Conservation (phyloP, 2,113 vertebrate genomes). For the Chloroceryle aenea region DNA sequence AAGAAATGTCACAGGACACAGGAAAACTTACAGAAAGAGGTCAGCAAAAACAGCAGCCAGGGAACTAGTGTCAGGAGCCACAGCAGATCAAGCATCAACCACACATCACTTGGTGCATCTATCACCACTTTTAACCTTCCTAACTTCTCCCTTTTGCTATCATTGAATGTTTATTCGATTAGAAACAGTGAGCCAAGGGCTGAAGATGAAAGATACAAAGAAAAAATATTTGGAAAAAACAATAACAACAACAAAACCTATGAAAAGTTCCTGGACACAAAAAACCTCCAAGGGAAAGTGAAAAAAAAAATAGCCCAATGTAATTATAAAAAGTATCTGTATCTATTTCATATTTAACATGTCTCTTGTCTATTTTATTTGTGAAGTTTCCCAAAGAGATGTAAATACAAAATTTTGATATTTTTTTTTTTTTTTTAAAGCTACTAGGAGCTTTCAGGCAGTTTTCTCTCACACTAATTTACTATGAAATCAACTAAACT, state of each 20-base stretch:
- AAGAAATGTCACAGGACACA: background rate
- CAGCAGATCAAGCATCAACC: background rate
- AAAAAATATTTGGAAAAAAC: background rate
- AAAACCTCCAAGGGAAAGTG: background rate
- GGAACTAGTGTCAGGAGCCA: background rate
- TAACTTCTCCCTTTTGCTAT: background rate
- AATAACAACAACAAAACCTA: no score
- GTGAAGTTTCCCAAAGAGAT: background rate
- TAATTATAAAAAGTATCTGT: background rate
- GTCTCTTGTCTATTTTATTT: background rate
- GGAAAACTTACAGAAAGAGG: background rate
- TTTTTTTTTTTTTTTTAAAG: background rate
- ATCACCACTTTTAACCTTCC: background rate
- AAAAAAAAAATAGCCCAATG: background rate
- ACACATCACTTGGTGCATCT: rapidly evolving
- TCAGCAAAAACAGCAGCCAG: background rate
- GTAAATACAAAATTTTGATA: background rate
- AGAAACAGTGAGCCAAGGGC: background rate
- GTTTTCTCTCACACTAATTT: background rate
- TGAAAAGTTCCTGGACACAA: background rate
- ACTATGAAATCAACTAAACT: background rate
- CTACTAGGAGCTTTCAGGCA: background rate
- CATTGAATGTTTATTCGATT: background rate
- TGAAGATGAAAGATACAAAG: background rate
- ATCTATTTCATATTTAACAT: background rate